Conservation (phyloP, 2,888 invertebrate genomes). For the Acanthosepion lycidas region DNA sequence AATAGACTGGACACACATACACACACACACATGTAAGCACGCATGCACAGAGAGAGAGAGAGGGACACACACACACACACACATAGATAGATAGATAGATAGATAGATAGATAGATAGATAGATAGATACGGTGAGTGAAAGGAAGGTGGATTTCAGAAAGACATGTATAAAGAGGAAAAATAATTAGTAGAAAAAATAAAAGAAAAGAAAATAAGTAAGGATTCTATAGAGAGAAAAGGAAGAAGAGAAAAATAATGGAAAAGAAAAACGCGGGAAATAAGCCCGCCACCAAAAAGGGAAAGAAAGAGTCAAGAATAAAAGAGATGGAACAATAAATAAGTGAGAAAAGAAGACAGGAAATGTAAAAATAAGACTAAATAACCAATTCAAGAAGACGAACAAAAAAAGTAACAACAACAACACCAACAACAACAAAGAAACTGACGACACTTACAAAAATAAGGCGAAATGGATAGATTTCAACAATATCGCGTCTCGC, state of each 20-base stretch:
- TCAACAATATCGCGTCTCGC: background rate
- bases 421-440: background rate
- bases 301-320: fast-evolving
- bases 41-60: too few species aligned
- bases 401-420: background rate
- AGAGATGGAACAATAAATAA: background rate
- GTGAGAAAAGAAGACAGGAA: background rate
- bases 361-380: background rate
- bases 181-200: too few species aligned
- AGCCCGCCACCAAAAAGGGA: background rate
- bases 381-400: background rate
- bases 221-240: too few species aligned
- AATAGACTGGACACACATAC: background rate
- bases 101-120: too few species aligned
- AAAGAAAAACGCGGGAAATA: background rate
- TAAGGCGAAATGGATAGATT: background rate
- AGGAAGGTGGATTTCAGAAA: too few species aligned
- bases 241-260: too few species aligned
- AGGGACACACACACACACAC: too few species aligned
- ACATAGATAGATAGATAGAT: too few species aligned
- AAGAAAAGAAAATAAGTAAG: too few species aligned
- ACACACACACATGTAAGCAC: background rate
- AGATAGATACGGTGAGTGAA: too few species aligned
- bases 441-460: background rate
- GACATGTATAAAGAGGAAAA: too few species aligned